Percentiles rank a stretch among this genome's conserved stretches.
These are phyloP conservation scores for Drosophila albomicans DNA, from an alignment of 1,140 invertebrate species.

Conservation along the genomic window DNA sequence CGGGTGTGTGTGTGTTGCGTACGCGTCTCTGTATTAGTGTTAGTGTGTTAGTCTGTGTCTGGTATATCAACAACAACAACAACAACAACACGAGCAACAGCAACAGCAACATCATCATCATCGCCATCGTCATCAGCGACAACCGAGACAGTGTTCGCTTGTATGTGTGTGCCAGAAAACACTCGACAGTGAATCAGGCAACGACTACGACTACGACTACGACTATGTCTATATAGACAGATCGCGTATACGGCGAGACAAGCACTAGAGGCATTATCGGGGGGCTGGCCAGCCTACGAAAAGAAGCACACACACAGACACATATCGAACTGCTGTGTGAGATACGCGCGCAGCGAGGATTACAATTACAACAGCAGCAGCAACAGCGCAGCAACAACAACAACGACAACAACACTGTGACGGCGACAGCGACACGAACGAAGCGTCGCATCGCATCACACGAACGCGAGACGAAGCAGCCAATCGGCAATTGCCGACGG, in stretches of 20 bases:
- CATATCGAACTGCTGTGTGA: slow-evolving; percentile 50
- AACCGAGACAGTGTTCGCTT: slow-evolving; percentile 48
- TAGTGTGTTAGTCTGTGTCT: slow-evolving; percentile 64
- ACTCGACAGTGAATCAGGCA: slow-evolving; percentile 78
- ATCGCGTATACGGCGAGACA: slow-evolving; percentile 79
- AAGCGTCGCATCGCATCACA: slow-evolving; percentile 55
- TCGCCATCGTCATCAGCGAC: slow-evolving; percentile 62
- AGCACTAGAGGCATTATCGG: slow-evolving; percentile 65
- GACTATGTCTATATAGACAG: slow-evolving; percentile 72
- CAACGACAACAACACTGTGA: slow-evolving; percentile 13
- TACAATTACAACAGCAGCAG: slow-evolving; percentile 71
- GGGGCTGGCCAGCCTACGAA: slow-evolving; percentile 15
- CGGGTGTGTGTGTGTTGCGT: slow-evolving; percentile 36
- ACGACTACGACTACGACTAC: slow-evolving; percentile 32
- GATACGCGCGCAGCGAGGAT: slow-evolving; percentile 70
- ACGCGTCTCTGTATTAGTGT: slow-evolving; percentile 23
- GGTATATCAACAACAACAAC: slow-evolving; percentile 78
- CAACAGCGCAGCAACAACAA: slow-evolving; percentile 5
- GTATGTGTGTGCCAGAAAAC: slow-evolving; percentile 70
- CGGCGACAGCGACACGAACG: slow-evolving; percentile 44
- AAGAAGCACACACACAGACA: slow-evolving; percentile 9
- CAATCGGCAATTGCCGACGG: slow-evolving; percentile 53
- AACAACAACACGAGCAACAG: slow-evolving; percentile 64
- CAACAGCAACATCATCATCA: slow-evolving; percentile 61
- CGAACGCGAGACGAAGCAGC: slow-evolving; percentile 46